A percentile compares a stretch with the other conserved stretches of the same genome.
These are phyloP conservation scores for Psix sp. DNA, from an alignment of 1,140 invertebrate genomes.

Conservation along the genomic window DNA sequence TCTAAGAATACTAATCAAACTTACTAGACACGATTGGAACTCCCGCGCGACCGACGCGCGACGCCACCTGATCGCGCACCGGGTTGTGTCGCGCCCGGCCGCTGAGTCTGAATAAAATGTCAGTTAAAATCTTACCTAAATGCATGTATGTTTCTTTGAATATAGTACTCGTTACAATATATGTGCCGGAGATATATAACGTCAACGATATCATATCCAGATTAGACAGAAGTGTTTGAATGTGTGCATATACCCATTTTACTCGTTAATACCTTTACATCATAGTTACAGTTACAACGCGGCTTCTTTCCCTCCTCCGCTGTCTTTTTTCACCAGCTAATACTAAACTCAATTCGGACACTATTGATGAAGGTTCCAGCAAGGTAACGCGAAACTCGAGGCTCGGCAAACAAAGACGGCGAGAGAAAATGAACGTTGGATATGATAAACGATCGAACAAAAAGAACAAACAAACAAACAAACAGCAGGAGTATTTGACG, in stretches of 20 bases:
- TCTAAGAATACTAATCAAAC: slow-evolving; percentile 62
- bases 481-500: slow-evolving; percentile 27
- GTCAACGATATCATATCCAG: slow-evolving; percentile 51
- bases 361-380: slow-evolving; percentile 52
- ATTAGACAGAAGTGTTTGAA: slow-evolving; percentile 44
- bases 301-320: slow-evolving; percentile 12
- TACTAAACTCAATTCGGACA: slow-evolving; percentile 59
- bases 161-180: slow-evolving; percentile 39
- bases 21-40: slow-evolving; percentile 44
- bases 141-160: slow-evolving; percentile 59
- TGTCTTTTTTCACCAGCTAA: slow-evolving; percentile 47
- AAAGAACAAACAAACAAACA: no score
- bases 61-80: slow-evolving; percentile 14
- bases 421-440: no score
- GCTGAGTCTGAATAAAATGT: slow-evolving; percentile 21
- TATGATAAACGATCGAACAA: no score
- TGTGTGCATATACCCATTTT: slow-evolving; percentile 55
- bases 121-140: slow-evolving; percentile 49
- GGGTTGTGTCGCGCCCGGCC: no score
- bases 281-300: slow-evolving; percentile 57
- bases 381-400: slow-evolving; percentile 26
- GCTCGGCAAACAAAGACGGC: not conserved
- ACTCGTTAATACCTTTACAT: slow-evolving; percentile 64
- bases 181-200: slow-evolving; percentile 53
- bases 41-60: slow-evolving; percentile 5